Conservation (phyloP, 2,113 vertebrate species). For the Aptenodytes patagonicus region DNA sequence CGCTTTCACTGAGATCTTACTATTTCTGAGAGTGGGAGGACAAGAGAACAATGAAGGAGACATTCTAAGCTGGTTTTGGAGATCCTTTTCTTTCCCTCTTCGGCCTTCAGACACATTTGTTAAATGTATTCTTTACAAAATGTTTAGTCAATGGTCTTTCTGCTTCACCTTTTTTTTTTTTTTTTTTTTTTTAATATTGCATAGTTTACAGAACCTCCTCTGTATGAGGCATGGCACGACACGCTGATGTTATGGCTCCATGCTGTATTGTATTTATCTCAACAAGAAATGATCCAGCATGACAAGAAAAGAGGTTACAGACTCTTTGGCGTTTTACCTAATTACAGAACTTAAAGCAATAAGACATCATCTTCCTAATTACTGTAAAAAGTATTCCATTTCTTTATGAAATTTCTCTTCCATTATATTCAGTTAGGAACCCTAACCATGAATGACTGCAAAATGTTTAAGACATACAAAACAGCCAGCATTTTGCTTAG, state of each 20-base stretch:
- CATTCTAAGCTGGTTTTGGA: background rate
- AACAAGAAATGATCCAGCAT: background rate
- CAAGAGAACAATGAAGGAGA: background rate
- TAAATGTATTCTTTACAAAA: background rate
- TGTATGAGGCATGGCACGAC: background rate
- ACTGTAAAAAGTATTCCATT: background rate
- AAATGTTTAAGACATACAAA: background rate
- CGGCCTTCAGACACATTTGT: background rate
- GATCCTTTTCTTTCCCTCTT: background rate
- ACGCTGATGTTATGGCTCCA: background rate
- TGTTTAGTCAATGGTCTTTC: background rate
- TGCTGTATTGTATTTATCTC: background rate
- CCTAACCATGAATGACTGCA: rapidly evolving
- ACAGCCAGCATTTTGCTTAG: rapidly evolving
- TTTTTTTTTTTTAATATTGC: background rate
- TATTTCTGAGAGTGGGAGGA: background rate
- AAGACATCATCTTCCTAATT: background rate
- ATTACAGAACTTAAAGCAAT: background rate
- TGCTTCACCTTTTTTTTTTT: background rate
- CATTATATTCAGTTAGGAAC: background rate
- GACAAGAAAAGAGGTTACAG: background rate
- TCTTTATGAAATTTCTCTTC: background rate
- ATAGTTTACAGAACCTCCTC: background rate
- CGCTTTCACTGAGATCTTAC: background rate
- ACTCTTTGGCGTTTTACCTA: background rate